Base-by-base conservation (phyloP, 23 tunicate genomes). In the Botrylloides violaceus region DNA sequence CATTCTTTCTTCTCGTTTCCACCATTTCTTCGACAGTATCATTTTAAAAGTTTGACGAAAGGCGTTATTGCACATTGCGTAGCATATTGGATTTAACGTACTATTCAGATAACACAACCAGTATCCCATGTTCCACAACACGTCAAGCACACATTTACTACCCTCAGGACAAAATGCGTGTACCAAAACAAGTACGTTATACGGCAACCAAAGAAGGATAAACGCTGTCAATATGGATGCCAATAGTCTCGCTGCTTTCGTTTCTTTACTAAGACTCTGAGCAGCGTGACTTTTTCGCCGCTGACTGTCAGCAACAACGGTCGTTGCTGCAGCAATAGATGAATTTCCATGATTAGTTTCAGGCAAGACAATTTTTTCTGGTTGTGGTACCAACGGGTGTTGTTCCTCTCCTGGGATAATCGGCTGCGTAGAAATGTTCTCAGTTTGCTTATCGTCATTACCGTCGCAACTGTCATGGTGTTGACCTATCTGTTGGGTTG, bases 101-200 rank as follows among this genome's bases (percentile, higher is more conserved):
- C 94, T 84, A 77, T 93, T 93, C 31, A 93, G 70, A 49, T 93
- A 93, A 53, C 98, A 93, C 2, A 86, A 71, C 94, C 94, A 93
- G 75, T 93, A 93, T 1, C 98, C 98, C 0, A 93, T 25, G 39
- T 77, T 72, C 98, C 98, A 93, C 64, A 79, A 77, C 18, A 73
- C 43, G 9, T 58, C 73, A 2, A 94, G 85, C 20, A 93, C 64
- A 39, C 85, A 83, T 9, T 65, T 49, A 23, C 59, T 58, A 36
- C 56, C 61, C 4, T 53, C 57, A 22, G 70, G 24, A 49, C 88
- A 81, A 64, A 83, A 90, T 2, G 95, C 92, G 43, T 81, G 79
- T 6, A 71, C 36, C 37, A 93, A 27, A 22, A 65, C 98, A 74
- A 93, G 65, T 4, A 93, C 73, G 64, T 86, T 93, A 56, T 93